Evolutionary conservation across 2,888 invertebrate genomes (phyloP).

Genomic region (Chymomyza procnemis): DNA sequence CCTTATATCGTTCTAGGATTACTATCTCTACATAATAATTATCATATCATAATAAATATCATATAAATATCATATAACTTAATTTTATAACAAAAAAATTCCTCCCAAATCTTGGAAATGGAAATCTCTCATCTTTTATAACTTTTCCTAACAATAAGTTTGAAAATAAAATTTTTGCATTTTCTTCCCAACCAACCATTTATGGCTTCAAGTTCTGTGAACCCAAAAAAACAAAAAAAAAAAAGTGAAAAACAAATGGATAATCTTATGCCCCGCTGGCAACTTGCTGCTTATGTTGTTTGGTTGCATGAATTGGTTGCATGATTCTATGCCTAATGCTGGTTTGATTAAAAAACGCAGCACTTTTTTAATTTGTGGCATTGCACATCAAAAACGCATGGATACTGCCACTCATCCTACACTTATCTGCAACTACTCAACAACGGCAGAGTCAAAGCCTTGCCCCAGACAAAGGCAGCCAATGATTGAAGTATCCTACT

Average conservation of each 20-base stretch:
- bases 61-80: no score
- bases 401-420: constrained; percentile 16
- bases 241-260: neutral
- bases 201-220: neutral
- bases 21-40: no score
- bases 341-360: constrained; percentile 72
- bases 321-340: constrained; percentile 49
- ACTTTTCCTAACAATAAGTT: no score
- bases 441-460: constrained; percentile 22
- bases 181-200: no score
- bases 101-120: no score
- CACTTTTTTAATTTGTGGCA: constrained; percentile 70
- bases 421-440: constrained; percentile 17
- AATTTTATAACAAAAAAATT: no score
- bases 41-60: no score
- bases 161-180: no score
- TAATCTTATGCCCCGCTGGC: neutral
- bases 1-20: no score
- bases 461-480: constrained; percentile 50
- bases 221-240: neutral
- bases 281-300: neutral
- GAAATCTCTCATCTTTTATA: no score
- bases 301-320: no score
- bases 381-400: constrained; percentile 19
- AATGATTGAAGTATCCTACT: constrained; percentile 65